Evolutionary conservation across 2,888 invertebrate species (phyloP).

Genomic region (Acronicta leporina): DNA sequence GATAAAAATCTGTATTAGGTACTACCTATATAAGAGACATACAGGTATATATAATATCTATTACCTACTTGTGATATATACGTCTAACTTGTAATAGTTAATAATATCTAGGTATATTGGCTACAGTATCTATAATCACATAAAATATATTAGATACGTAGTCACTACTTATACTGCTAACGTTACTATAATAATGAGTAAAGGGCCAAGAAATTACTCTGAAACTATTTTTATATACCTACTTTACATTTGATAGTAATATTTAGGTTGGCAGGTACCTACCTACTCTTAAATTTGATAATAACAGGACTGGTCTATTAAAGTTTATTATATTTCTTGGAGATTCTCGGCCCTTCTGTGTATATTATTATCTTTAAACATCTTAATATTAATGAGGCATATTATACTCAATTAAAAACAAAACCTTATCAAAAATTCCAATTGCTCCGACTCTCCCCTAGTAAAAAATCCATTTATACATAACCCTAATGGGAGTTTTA

Average conservation of each 20-base stretch:
- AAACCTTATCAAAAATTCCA: conserved; percentile 8
- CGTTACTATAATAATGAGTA: too few species aligned
- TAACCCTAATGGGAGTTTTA: conserved; percentile 6
- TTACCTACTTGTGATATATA: too few species aligned
- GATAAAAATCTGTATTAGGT: too few species aligned
- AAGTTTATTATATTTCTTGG: neutral
- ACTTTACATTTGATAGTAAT: neutral
- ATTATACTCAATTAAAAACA: conserved; percentile 12
- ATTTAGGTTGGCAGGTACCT: neutral
- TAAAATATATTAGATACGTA: too few species aligned
- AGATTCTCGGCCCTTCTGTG: neutral
- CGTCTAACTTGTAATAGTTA: too few species aligned
- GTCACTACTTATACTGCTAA: too few species aligned
- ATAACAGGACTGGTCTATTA: neutral
- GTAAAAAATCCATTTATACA: conserved; percentile 6
- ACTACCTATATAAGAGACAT: too few species aligned
- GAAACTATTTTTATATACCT: neutral
- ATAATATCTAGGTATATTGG: too few species aligned
- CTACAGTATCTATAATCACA: too few species aligned
- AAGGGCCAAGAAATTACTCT: too few species aligned
- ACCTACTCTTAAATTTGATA: too few species aligned
- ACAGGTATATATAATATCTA: too few species aligned
- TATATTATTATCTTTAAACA: conserved; percentile 4
- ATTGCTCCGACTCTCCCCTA: conserved; percentile 2
- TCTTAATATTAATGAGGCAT: conserved; percentile 27